These are phyloP conservation scores for Hydractinia symbiolongicarpus DNA, from an alignment of 30 jellyfish, hydroid and myxozoan species.

Conservation along the genomic window DNA sequence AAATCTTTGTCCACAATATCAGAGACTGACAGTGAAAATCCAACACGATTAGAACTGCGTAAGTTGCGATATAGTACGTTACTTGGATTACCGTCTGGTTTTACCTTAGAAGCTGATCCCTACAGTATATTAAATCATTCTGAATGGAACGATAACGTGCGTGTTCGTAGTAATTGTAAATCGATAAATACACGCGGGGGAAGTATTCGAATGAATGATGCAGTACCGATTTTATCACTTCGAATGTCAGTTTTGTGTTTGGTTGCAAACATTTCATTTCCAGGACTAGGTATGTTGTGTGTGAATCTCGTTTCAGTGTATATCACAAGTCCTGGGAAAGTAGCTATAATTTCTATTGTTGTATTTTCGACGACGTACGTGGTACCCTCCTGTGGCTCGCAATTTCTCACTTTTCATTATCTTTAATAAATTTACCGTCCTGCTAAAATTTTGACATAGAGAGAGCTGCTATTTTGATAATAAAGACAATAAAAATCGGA, in stretches of 20 bases:
- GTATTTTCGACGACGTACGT: too few relatives aligned
- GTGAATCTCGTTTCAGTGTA: too few relatives aligned
- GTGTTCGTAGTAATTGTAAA: not conserved
- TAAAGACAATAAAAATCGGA: too few relatives aligned
- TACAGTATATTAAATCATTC: not conserved
- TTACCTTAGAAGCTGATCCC: conserved; percentile 8
- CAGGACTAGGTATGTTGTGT: not conserved
- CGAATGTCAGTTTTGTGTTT: conserved; percentile 6
- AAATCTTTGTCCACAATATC: not conserved
- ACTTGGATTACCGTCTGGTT: conserved; percentile 7
- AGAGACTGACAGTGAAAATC: not conserved
- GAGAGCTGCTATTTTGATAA: too few relatives aligned
- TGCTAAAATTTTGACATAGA: too few relatives aligned
- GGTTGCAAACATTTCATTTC: not conserved
- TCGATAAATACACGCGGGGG: not conserved
- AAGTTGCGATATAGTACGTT: not conserved
- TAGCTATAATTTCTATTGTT: too few relatives aligned
- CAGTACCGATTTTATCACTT: not conserved
- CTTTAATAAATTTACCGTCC: too few relatives aligned
- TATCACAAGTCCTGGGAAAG: too few relatives aligned
- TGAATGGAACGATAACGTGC: not conserved
- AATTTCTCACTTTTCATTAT: too few relatives aligned
- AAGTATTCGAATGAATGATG: not conserved
- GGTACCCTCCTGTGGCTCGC: too few relatives aligned
- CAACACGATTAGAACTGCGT: conserved; percentile 1